Evolutionary conservation across 2,888 invertebrate genomes (phyloP), one percentile per base, ranked within the genome.

Genomic region (Diplazon laetatorius): DNA sequence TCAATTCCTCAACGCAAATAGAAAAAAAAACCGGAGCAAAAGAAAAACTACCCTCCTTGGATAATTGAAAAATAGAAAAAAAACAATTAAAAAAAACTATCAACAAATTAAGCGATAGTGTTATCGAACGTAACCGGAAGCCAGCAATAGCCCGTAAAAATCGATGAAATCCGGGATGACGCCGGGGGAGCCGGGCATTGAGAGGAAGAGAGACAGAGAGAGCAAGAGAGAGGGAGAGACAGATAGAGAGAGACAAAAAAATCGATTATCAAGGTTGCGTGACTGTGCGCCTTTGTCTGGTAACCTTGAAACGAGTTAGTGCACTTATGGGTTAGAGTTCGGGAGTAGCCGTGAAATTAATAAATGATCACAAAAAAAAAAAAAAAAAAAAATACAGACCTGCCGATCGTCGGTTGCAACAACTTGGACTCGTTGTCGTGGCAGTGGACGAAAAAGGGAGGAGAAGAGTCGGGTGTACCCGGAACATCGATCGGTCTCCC

Each of bases 401-500:
- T 74, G 70, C 55, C 78, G 80, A 59, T 39, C 8, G 71, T 72
- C 63, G 60, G 2, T 30, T 6, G 30, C 6, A 5, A 5, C 22
- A 66, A 52, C 57, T 80, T 63, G 65, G 52, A n/a, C 57, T 44
- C 55, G 59, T 73, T 25, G 65, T 44, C 18, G 60, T 65, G 14
- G 71, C 65, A 44, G 70, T 52, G 16, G 60, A 63, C 46, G 30
- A 59, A 59, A 66, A 73, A 82, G 73, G 78, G 78, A 62, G 76
- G 76, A 63, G 50, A 50, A 70, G 75, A n/a, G 30, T 6, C 30
- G 77, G 42, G 52, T 78, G 76, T 81, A 83, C 83, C 80, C 80
- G 80, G 77, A 78, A 78, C 82, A 88, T 88, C 87, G 86, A 88
- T 88, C 86, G 82, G 71, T 71, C 78, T 74, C 66, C 71, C 71